Base-by-base conservation (phyloP, 2,888 invertebrate genomes). In the Nomada lathburiana region DNA sequence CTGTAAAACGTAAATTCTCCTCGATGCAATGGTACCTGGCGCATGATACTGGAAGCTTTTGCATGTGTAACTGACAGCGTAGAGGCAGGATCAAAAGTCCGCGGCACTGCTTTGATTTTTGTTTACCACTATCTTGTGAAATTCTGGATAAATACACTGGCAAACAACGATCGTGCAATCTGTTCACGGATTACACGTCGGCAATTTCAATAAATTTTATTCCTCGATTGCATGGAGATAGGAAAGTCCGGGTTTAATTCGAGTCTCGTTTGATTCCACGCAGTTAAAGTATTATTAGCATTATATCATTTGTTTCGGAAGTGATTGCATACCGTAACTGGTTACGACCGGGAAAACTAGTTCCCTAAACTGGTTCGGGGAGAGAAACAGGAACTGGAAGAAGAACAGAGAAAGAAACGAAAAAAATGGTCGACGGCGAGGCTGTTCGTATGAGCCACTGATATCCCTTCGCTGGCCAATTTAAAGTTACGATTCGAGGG, bases 401-500 rank as follows among this genome's bases (percentile, higher is more conserved):
- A n/a, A 36, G 18, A 42, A 18, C 26, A 29, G 52, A 64, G 79
- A 67, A 63, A 75, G 81, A 59, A 68, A 73, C 71, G 69, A 62
- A 76, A 75, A 69, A 78, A 74, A 70, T 52, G 71, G 76, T 59
- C 59, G 70, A 11, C 11, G 47, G 47, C 77, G 77, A 80, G 76
- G 83, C 68, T 77, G 77, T 63, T 86, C 80, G 76, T 74, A 50
- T 75, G 75, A 82, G 77, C 80, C 80, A 80, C 65, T 76, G 80
- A 80, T 87, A 87, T 89, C 86, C 78, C 82, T 76, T 75, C 65
- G 87, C 74, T 68, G 79, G 75, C 86, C 89, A 88, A 89, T 89
- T 89, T 89, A 87, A 89, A 89, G 83, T 89, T 89, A 88, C 86
- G 85, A 88, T 85, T 87, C 80, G 77, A 77, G 55, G 70, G 86